Evolutionary conservation across 2,888 invertebrate species (phyloP).

Genomic region (Syrphus vitripennis): DNA sequence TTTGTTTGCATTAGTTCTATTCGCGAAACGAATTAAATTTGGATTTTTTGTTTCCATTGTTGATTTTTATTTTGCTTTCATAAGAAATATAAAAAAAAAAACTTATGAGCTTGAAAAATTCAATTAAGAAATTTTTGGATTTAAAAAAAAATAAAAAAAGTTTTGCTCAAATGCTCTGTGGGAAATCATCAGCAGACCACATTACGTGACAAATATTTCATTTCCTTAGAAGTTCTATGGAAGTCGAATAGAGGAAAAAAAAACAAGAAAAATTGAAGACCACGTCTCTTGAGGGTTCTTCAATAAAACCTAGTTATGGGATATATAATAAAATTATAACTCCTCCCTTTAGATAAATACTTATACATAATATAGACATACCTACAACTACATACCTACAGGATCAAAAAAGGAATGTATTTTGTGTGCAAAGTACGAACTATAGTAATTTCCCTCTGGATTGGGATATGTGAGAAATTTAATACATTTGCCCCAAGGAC

Average conservation of each 20-base stretch:
- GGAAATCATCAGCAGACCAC: not conserved
- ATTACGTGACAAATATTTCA: not conserved
- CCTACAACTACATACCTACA: not conserved
- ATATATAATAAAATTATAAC: not conserved
- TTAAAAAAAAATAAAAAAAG: not conserved
- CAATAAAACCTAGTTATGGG: conserved; percentile 28
- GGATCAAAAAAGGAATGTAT: not conserved
- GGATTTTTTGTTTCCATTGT: not conserved
- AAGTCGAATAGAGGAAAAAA: not conserved
- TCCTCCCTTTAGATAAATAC: not conserved
- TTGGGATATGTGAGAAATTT: not conserved
- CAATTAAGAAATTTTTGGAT: not conserved
- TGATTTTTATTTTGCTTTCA: not conserved
- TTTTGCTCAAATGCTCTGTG: not conserved
- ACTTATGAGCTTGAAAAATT: not conserved
- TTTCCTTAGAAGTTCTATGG: not conserved
- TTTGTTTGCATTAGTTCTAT: not conserved
- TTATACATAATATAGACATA: not conserved
- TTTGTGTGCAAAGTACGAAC: not conserved
- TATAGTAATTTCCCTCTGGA: conserved; percentile 1
- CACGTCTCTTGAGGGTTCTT: conserved; percentile 27
- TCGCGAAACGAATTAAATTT: not conserved
- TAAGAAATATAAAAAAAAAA: too few species aligned
- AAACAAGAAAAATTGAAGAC: conserved; percentile 13
- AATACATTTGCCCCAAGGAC: not conserved